phyloP scores from a whole-genome alignment of 2,113 vertebrate species.

The Upupa epops region DNA sequence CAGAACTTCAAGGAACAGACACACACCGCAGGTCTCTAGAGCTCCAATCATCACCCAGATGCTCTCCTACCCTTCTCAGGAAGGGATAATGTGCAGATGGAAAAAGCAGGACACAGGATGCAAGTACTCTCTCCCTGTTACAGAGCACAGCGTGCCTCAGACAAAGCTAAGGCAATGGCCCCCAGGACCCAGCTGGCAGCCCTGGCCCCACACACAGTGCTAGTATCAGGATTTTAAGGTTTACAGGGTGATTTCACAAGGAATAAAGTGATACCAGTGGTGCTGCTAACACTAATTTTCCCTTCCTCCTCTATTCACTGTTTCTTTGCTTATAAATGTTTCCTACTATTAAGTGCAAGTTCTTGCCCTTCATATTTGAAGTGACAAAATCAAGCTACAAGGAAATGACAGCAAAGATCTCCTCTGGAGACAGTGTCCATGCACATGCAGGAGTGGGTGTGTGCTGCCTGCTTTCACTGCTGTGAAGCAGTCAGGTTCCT shows the following conservation, averaged over 20 bases:
- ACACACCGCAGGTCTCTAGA: neutral
- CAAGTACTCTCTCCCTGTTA: neutral
- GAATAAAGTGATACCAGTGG: neutral
- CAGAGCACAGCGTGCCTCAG: neutral
- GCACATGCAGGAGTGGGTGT: rapidly evolving
- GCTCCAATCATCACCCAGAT: neutral
- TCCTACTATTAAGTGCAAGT: neutral
- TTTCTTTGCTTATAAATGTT: too few species aligned
- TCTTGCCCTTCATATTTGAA: neutral
- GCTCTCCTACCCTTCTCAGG: neutral
- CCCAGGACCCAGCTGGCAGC: neutral
- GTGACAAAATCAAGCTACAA: neutral
- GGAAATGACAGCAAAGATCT: neutral
- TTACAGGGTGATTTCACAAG: neutral
- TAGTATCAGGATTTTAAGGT: neutral
- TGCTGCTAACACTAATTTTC: neutral
- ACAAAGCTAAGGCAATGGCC: rapidly evolving
- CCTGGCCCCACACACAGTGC: rapidly evolving
- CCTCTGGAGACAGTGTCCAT: neutral
- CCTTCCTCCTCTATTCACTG: neutral
- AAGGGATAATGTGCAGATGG: neutral
- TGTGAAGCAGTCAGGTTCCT: neutral
- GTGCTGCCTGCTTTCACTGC: neutral
- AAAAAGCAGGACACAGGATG: neutral
- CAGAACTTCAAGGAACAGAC: neutral